Base-by-base conservation (phyloP, 1,140 invertebrate species). In the Bombus soroeensis region DNA sequence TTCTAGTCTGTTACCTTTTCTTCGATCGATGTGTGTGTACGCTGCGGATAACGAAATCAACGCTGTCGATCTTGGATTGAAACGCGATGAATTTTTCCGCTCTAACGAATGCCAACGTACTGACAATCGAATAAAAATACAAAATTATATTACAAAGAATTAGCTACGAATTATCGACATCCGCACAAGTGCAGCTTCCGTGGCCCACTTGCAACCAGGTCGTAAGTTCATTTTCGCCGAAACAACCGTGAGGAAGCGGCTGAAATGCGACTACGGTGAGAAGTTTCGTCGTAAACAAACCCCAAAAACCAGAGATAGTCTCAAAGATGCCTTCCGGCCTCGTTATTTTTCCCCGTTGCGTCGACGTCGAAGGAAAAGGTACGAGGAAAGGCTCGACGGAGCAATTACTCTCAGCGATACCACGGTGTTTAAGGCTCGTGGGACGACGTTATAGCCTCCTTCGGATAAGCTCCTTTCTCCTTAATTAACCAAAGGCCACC, bases 401-500 rank as follows among this genome's bases (percentile, higher is more conserved):
- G 86, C 89, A 90, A 90, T 90, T 90, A 90, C 89, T 90, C 85
- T 90, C 72, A 85, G 76, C 81, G 88, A 90, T 90, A 90, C 79
- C 66, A 75, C 62, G 79, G 86, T 90, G 89, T 90, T 88, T 87
- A 86, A 81, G 81, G 71, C 79, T 88, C 66, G 68, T 59, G 70
- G 73, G 53, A 88, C 47, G 89, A 88, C 76, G 80, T 88, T 90
- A 88, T 88, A 74, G 89, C 84, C 79, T 90, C 86, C 82, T 85
- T 77, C 75, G 59, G 89, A 89, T 89, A 87, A 81, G 86, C 90
- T 91, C 72, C 87, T 91, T 90, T 92, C 88, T 90, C 90, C 90
- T 87, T 92, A 93, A 93, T 92, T 93, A 92, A 90, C 88, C 89
- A 85, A 91, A 81, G 80, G 85, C 87, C 84, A 68, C 41, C 77